Base-by-base conservation (phyloP, 2,888 invertebrate genomes). In the Belgica antarctica region DNA sequence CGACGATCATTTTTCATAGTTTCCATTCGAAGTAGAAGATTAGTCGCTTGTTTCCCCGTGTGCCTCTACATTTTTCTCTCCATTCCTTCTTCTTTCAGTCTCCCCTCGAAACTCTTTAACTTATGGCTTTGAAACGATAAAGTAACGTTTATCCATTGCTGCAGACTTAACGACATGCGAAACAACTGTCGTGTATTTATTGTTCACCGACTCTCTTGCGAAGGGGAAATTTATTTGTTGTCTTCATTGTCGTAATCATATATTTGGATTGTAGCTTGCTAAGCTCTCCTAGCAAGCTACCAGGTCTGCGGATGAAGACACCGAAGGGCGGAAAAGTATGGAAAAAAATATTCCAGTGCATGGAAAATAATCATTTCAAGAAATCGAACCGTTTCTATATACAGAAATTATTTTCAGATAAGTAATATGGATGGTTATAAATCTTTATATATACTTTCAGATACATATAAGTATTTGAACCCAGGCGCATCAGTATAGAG, bases 1-100 rank as follows among this genome's bases (percentile, higher is more conserved):
- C 27, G 57, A 27, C 57, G 68, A 68, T 68, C 68, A 68, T 68
- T 68, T 68, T 57, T 68, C 68, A 68, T 68, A 68, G 28, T 68
- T 68, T 57, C 34, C 65, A 28, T 36, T n/a, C 25, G 59, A 24
- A 27, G 19, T 10, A 59, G 27, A 25, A 52, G 52, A 52, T 52
- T 52, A 52, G 7, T 52, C 22, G 8, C 12, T 52, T 52, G 15
- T 41, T 31, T 12, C 34, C 34, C 34, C 12, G 34, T 12, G 12
- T 31, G 17, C 47, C 5, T 3, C 17, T 47, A n/a, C 15, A n/a
- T 47, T 47, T 47, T 15, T 47, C 10, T 12, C 15, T n/a, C n/a
- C n/a, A n/a, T n/a, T n/a, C 15, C 17, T 15, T 62, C 62, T 62
- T 62, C 62, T n/a, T 62, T 22, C 62, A 62, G n/a, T n/a, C n/a